Conservation (phyloP, 2,797 vertebrate genomes). For the Lagocephalus sceleratus region DNA sequence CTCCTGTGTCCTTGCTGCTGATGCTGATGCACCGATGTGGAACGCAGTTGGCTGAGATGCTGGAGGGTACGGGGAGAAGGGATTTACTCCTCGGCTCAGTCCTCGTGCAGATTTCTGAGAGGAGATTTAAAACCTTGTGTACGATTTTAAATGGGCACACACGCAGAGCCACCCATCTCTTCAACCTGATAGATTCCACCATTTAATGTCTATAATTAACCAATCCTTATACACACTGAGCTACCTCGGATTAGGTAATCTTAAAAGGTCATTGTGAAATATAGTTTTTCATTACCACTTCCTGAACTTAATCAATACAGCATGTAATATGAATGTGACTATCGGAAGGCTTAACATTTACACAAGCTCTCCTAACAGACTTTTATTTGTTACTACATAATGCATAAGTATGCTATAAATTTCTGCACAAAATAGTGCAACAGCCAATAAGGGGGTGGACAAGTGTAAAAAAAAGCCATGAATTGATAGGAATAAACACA, state of each 20-base stretch:
- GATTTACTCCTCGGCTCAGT: conserved; percentile 61
- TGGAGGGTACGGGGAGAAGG: conserved; percentile 57
- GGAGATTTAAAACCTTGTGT: conserved; percentile 50
- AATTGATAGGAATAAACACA: conserved; percentile 6
- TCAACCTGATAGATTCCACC: conserved; percentile 62
- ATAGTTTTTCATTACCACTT: conserved; percentile 50
- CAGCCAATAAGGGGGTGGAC: not conserved
- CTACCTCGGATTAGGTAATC: conserved; percentile 56
- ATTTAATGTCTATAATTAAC: conserved; percentile 73
- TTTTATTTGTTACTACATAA: not conserved
- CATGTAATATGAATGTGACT: conserved; percentile 9
- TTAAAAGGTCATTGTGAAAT: conserved; percentile 52
- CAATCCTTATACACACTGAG: conserved; percentile 58
- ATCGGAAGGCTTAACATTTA: conserved; percentile 1
- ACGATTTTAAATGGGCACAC: conserved; percentile 16
- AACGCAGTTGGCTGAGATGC: conserved; percentile 60
- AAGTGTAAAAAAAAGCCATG: conserved; percentile 21
- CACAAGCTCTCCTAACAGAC: not conserved
- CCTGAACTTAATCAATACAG: conserved; percentile 17
- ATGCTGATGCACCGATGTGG: conserved; percentile 63
- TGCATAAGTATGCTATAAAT: no score
- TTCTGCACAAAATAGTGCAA: no score
- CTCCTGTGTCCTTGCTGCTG: conserved; percentile 60
- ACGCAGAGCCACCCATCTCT: conserved; percentile 54
- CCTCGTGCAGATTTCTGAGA: conserved; percentile 36